These are phyloP conservation scores for Frankliniella fusca DNA, from an alignment of 2,888 invertebrate genomes.

Conservation along the genomic window DNA sequence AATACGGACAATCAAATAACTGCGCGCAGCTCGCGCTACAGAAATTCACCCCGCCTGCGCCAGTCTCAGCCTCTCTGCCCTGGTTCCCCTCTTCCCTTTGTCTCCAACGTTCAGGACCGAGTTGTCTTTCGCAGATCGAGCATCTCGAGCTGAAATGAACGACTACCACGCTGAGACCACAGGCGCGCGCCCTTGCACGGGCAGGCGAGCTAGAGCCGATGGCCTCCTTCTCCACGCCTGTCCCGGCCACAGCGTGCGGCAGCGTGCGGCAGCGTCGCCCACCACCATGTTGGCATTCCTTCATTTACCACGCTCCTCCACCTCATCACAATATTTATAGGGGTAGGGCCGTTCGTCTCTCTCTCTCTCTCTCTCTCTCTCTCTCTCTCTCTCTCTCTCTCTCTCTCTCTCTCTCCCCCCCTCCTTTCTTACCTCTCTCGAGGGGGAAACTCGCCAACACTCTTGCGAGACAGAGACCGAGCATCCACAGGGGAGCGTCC, in stretches of 20 bases:
- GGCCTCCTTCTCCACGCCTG: no score
- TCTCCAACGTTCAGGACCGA: background rate
- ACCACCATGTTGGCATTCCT: background rate
- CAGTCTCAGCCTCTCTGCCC: background rate
- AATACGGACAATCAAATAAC: background rate
- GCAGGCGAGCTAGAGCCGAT: background rate
- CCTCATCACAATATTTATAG: slow-evolving; percentile 25
- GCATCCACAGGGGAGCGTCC: background rate
- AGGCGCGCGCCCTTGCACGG: no score
- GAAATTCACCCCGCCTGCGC: background rate
- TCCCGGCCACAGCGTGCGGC: background rate
- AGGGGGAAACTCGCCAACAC: background rate
- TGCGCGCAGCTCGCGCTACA: background rate
- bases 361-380: no score
- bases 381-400: no score
- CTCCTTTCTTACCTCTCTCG: background rate
- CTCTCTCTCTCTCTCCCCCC: no score
- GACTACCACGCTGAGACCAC: background rate
- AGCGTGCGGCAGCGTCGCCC: no score
- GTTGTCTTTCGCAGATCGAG: background rate
- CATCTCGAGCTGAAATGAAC: background rate
- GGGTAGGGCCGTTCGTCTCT: background rate
- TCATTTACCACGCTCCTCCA: background rate
- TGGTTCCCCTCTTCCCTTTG: background rate
- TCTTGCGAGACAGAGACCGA: no score